These are phyloP conservation scores for Propithecus coquereli DNA, from an alignment of 2,113 vertebrate genomes.

Conservation along the genomic window DNA sequence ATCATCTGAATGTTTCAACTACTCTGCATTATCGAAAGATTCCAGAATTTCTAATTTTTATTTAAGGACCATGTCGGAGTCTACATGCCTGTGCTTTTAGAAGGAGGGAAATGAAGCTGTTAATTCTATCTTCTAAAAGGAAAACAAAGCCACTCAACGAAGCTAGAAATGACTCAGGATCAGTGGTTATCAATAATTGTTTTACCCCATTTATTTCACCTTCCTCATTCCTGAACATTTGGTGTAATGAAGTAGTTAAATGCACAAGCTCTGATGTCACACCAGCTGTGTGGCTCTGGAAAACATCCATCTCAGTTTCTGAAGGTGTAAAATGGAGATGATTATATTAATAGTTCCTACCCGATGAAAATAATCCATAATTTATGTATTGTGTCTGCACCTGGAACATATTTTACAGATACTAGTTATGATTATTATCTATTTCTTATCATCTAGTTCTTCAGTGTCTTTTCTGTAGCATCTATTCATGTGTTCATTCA, in stretches of 20 bases:
- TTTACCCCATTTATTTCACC: not conserved
- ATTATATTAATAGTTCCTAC: not conserved
- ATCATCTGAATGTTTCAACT: not conserved
- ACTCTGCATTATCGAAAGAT: not conserved
- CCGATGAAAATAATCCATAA: not conserved
- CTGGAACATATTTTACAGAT: not conserved
- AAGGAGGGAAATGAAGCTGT: not conserved
- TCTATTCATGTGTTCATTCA: not conserved
- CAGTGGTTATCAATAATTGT: not conserved
- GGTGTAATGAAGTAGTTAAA: not conserved
- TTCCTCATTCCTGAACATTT: not conserved
- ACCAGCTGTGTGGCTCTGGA: not conserved
- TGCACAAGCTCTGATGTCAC: not conserved
- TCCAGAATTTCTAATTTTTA: conserved; percentile 38
- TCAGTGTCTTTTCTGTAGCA: not conserved
- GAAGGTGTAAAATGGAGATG: not conserved
- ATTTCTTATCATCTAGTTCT: not conserved
- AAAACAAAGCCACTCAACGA: not conserved
- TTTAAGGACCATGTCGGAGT: not conserved
- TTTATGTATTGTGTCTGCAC: not conserved
- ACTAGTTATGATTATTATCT: not conserved
- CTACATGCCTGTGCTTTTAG: not conserved
- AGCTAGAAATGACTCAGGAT: not conserved
- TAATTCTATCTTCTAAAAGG: not conserved
- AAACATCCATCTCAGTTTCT: not conserved